A percentile compares a stretch with the other conserved stretches of the same genome.
Evolutionary conservation across 2,113 vertebrate genomes (phyloP).

Genomic region (Progne subis): DNA sequence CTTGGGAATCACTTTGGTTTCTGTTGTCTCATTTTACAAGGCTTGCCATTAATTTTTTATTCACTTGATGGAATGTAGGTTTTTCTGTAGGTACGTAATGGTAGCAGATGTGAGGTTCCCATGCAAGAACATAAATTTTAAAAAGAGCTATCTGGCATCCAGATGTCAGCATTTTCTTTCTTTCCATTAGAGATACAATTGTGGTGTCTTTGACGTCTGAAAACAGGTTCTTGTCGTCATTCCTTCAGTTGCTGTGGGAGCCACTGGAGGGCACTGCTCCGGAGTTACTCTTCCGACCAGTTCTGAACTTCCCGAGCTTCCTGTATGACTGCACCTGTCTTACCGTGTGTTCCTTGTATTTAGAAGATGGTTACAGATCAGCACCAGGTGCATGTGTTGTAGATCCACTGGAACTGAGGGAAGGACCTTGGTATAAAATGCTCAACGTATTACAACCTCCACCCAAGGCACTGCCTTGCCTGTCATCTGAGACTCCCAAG

Average conservation of each 20-base stretch:
- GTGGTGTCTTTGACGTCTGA: neutral
- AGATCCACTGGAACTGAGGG: neutral
- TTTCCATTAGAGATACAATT: neutral
- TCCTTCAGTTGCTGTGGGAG: neutral
- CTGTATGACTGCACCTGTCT: neutral
- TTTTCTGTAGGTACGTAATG: neutral
- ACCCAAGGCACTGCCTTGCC: neutral
- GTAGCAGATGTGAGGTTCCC: neutral
- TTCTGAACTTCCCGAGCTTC: neutral
- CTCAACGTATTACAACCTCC: neutral
- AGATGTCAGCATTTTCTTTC: neutral
- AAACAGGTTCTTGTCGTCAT: neutral
- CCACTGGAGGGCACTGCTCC: constrained; percentile 44
- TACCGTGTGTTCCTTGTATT: neutral
- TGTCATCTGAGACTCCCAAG: neutral
- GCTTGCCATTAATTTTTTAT: neutral
- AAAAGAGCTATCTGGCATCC: neutral
- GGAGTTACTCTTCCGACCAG: neutral
- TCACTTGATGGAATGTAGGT: neutral
- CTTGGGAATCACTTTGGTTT: neutral
- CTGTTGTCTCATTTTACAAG: neutral
- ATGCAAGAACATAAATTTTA: neutral
- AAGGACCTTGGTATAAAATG: neutral
- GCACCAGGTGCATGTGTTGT: neutral
- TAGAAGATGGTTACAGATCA: neutral